phyloP scores from a whole-genome alignment of 2,888 invertebrate genomes.

The Teleiodes luculella region DNA sequence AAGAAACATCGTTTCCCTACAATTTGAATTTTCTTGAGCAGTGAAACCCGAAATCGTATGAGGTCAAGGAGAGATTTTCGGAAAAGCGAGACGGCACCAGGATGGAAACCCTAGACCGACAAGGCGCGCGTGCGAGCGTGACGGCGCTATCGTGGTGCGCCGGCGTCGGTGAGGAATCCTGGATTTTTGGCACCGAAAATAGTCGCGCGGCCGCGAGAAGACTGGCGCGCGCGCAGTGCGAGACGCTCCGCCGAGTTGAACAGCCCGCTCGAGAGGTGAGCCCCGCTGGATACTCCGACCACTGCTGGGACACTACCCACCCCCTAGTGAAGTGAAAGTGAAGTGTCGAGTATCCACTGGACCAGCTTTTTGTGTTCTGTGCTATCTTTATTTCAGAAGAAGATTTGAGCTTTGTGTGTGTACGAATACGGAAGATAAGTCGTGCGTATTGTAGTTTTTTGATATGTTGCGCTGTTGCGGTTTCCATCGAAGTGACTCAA shows the following conservation, averaged over 20 bases:
- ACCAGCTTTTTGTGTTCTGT: constrained; percentile 13
- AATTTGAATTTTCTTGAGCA: background rate
- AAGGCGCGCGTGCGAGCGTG: constrained; percentile 46
- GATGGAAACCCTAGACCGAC: constrained; percentile 9
- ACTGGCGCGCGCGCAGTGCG: constrained; percentile 70
- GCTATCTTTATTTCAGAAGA: background rate
- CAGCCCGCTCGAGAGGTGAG: constrained; percentile 76
- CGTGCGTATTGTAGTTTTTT: background rate
- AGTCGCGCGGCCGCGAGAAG: constrained; percentile 65
- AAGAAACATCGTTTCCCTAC: no score
- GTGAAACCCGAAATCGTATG: background rate
- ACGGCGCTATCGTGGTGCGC: constrained; percentile 51
- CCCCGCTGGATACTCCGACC: constrained; percentile 50
- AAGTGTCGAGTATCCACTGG: constrained; percentile 54
- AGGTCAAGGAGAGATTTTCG: background rate
- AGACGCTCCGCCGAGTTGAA: constrained; percentile 77
- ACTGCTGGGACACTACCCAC: constrained; percentile 23
- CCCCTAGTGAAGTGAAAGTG: constrained; percentile 26
- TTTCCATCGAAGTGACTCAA: constrained; percentile 60
- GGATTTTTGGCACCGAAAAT: constrained; percentile 78
- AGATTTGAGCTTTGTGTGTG: constrained; percentile 23
- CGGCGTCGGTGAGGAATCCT: constrained; percentile 63
- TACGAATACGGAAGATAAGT: constrained; percentile 1
- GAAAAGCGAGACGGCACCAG: constrained; percentile 1
- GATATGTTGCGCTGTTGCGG: constrained; percentile 26